These are phyloP conservation scores for Cyprinodon diabolis DNA, from an alignment of 2,797 vertebrate species.

Conservation along the genomic window DNA sequence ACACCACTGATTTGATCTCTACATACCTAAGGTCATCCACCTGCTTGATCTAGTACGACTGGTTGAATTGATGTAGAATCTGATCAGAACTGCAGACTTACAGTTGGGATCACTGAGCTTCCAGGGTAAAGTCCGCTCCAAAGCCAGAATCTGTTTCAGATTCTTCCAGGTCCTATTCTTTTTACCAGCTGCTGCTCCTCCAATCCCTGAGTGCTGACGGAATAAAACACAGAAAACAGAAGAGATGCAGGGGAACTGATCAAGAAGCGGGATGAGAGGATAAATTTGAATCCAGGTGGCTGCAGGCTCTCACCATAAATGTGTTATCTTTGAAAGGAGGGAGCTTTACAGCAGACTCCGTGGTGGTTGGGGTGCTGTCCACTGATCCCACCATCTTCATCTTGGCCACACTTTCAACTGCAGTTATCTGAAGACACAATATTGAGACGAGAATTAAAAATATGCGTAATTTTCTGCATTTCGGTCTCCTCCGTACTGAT, in stretches of 20 bases:
- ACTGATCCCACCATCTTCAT: constrained; percentile 76
- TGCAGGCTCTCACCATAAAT: constrained; percentile 84
- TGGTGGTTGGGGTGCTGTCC: constrained; percentile 72
- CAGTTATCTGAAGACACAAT: constrained; percentile 64
- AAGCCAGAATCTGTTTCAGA: constrained; percentile 95
- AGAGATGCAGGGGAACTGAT: background rate
- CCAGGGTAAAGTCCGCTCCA: constrained; percentile 96
- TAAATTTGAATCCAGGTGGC: background rate
- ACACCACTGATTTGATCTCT: background rate
- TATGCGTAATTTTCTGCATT: background rate
- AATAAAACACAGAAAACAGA: background rate
- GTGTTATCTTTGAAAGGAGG: constrained; percentile 91
- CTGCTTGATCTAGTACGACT: background rate
- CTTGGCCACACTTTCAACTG: constrained; percentile 80
- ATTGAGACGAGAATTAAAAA: background rate
- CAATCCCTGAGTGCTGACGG: constrained; percentile 97
- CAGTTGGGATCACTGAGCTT: constrained; percentile 94
- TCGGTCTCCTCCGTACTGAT: too few species aligned
- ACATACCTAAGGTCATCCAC: background rate
- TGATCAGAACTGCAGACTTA: constrained; percentile 74
- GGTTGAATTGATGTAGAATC: background rate
- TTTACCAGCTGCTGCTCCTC: constrained; percentile 95
- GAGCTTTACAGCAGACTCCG: constrained; percentile 83
- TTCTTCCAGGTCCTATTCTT: constrained; percentile 99
- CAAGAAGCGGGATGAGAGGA: background rate